Conservation (phyloP, 53 echinoderm and acorn worm genomes). For the Holothuria scabra region DNA sequence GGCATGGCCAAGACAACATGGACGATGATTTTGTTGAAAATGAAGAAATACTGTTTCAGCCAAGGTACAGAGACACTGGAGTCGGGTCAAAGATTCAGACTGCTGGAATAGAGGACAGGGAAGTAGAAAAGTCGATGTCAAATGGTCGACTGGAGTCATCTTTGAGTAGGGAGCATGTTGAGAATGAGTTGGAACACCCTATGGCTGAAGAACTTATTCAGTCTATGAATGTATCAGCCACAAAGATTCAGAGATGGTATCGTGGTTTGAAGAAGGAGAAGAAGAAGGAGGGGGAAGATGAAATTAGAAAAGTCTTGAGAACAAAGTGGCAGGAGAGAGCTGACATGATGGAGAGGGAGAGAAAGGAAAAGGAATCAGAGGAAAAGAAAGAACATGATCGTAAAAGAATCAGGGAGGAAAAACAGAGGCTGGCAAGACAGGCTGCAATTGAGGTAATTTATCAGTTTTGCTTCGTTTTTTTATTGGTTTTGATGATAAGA, state of each 20-base stretch:
- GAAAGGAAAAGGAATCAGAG: constrained; percentile 56
- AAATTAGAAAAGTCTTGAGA: constrained; percentile 81
- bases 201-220: constrained; percentile 90
- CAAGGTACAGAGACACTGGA: constrained; percentile 2
- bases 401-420: constrained; percentile 87
- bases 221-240: constrained; percentile 81
- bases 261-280: constrained; percentile 38
- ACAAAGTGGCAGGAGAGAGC: constrained; percentile 86
- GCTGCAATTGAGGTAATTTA: constrained; percentile 88
- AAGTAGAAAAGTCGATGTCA: not conserved
- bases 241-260: constrained; percentile 88
- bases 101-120: not conserved
- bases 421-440: constrained; percentile 86
- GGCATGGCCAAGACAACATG: not conserved
- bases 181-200: constrained; percentile 61
- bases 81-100: not conserved
- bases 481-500: too few species aligned
- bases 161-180: not conserved
- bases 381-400: constrained; percentile 66
- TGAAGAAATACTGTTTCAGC: constrained; percentile 35
- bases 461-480: too few species aligned
- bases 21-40: constrained; percentile 43
- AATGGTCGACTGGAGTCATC: constrained; percentile 28
- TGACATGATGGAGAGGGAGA: constrained; percentile 70
- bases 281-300: constrained; percentile 76